Base-by-base conservation (phyloP, 2,888 invertebrate species). In the Ariolimax columbianus region DNA sequence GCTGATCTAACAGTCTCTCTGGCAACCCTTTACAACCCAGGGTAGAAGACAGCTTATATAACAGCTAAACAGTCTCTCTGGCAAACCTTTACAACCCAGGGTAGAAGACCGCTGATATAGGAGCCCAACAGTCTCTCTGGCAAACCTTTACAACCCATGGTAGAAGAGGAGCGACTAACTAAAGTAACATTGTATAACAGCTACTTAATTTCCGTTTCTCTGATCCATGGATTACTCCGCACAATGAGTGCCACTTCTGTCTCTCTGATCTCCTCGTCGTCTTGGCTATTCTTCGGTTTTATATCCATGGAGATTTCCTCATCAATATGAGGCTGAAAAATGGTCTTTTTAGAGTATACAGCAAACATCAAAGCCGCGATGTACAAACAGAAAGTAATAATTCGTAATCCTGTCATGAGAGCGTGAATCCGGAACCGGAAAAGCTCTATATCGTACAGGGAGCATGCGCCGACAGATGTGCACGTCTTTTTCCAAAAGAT, bases 401-500 rank as follows among this genome's bases (percentile, higher is more conserved):
- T 26, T 14, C 82, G 47, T 6, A 82, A 59, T n/a, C 82, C 82
- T n/a, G 81, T 1, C 33, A 63, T n/a, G 26, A 73, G 43, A 14
- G 36, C 75, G 36, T 84, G 82, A 30, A 55, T 40, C 19, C 77
- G 59, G 59, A 70, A 83, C 59, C 91, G 83, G 81, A 91, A 88
- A 63, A 86, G 86, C 23, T 87, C 85, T 33, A 89, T 88, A 77
- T 91, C 90, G 80, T 91, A 91, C 73, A 91, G 82, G 66, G 88
- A 85, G 82, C 91, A 91, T 77, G 91, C 89, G 23, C 91, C 91
- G 23, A 66, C 59, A 7, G 83, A 80, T 30, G 87, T 88, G 51
- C 88, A 89, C 73, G 90, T 89, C 43, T 88, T 88, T 47, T 86
- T 89, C 91, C 91, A 91, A 23, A 90, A 68, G 11, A 88, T 63